Percentiles rank a stretch among this genome's conserved stretches.
Evolutionary conservation across 1,140 invertebrate genomes (phyloP).

Genomic region (Holcopasites calliopsidis): DNA sequence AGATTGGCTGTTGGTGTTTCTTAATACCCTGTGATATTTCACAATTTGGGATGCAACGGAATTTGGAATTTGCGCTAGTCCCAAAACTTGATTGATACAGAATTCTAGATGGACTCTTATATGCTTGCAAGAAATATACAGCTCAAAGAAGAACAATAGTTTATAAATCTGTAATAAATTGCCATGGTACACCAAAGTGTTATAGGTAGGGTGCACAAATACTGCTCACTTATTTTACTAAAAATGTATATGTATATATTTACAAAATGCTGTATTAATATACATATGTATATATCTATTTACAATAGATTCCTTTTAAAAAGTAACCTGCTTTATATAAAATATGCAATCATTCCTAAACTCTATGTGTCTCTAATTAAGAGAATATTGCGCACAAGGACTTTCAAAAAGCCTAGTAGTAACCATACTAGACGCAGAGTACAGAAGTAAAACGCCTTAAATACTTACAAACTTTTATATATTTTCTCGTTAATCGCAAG

Average conservation of each 20-base stretch:
- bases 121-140: no score
- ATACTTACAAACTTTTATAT: conserved; percentile 8
- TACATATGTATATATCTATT: conserved; percentile 29
- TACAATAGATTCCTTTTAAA: conserved; percentile 25
- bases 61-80: no score
- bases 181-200: background rate
- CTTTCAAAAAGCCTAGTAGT: background rate
- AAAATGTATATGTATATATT: conserved; percentile 39
- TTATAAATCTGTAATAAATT: no score
- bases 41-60: background rate
- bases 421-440: background rate
- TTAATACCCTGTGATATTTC: no score
- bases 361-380: conserved; percentile 3
- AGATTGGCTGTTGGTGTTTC: background rate
- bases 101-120: no score
- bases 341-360: conserved; percentile 13
- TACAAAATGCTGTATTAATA: conserved; percentile 45
- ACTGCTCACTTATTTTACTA: conserved; percentile 21
- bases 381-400: background rate
- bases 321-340: conserved; percentile 22
- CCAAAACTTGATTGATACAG: no score
- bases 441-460: conserved; percentile 1
- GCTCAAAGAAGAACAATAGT: no score
- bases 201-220: background rate
- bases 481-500: background rate